Base-by-base conservation (phyloP, 2,113 vertebrate genomes). In the Microcebus jonahi region DNA sequence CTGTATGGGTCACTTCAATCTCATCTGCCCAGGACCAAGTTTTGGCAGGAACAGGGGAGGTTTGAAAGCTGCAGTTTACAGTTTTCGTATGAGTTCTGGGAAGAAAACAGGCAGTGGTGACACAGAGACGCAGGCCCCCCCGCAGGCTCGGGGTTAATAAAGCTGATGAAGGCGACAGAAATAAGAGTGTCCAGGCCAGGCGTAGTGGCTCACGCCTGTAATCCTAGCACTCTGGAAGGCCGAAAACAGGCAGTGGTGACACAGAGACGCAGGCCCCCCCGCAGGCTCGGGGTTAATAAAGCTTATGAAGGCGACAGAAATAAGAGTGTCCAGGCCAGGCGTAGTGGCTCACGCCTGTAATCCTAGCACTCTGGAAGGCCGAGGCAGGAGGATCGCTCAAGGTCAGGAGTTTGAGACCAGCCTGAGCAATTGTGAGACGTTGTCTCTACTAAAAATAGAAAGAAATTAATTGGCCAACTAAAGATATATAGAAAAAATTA, bases 61-160 rank as follows among this genome's bases (percentile, higher is more conserved):
- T 79, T 96, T 79, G 8, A 27, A 63, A 79, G 79, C 86, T 96
- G 20, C 36, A 36, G 17, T 87, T 80, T 83, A 31, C 57, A 82
- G 65, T 85, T 97, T 94, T 88, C 67, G 11, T 88, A 8, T 91
- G 94, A 88, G 36, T 91, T 86, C 92, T 89, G 77, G 70, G 80
- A 94, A 93, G 79, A n/a, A 86, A 89, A 77, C 5, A 8, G 39
- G 7, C 68, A 48, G 10, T 61, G 50, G 31, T 80, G 83, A 18
- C 82, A n/a, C 20, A 83, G 31, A 92, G 57, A 89, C 61, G 11
- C 23, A 6, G 31, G 29, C 11, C 14, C 4, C 27, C 71, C 20
- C 42, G 12, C 65, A 67, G 45, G 45, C 73, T 29, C 59, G 48
- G 36, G 4, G 27, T 73, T 76, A 36, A 31, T 29, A 67, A 77